phyloP scores from a whole-genome alignment of 2,888 invertebrate genomes.

The Hemaris fuciformis region DNA sequence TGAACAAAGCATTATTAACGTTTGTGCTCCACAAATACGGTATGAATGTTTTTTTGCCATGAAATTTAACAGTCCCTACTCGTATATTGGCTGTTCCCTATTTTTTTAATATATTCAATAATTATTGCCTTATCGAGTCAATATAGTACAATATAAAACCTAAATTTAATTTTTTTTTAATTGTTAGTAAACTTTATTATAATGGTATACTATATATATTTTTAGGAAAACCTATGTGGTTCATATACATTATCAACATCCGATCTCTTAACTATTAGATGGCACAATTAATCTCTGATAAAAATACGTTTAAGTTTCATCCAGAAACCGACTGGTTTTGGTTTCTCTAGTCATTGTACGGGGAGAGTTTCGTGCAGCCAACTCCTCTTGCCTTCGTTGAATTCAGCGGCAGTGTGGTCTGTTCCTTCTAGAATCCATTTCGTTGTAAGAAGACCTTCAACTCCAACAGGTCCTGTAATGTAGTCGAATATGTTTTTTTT shows the following conservation, averaged over 20 bases:
- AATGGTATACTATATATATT: too few relatives aligned
- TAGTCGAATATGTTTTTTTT: constrained; percentile 12
- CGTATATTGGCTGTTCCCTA: too few relatives aligned
- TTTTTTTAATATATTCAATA: too few relatives aligned
- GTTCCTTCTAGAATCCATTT: constrained; percentile 97
- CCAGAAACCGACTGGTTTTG: not conserved
- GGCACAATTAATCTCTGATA: not conserved
- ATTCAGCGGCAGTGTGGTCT: constrained; percentile 95
- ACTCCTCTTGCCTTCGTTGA: constrained; percentile 88
- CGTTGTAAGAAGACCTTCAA: constrained; percentile 98
- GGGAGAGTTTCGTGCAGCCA: constrained; percentile 89
- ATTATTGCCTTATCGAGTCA: too few relatives aligned
- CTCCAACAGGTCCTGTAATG: constrained; percentile 95
- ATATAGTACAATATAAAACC: too few relatives aligned
- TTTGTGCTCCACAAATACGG: too few relatives aligned
- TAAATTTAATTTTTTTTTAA: too few relatives aligned
- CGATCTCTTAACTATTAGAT: not conserved
- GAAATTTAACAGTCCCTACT: too few relatives aligned
- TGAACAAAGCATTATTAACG: too few relatives aligned
- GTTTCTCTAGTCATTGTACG: constrained; percentile 62
- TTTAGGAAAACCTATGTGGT: too few relatives aligned
- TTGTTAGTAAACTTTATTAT: too few relatives aligned
- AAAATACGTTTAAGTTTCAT: not conserved
- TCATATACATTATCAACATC: not conserved
- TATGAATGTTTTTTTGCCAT: too few relatives aligned